Percentiles rank a stretch among this genome's conserved stretches.
Conservation (phyloP, 1,140 invertebrate genomes). For the Hydropsyche tenuis region DNA sequence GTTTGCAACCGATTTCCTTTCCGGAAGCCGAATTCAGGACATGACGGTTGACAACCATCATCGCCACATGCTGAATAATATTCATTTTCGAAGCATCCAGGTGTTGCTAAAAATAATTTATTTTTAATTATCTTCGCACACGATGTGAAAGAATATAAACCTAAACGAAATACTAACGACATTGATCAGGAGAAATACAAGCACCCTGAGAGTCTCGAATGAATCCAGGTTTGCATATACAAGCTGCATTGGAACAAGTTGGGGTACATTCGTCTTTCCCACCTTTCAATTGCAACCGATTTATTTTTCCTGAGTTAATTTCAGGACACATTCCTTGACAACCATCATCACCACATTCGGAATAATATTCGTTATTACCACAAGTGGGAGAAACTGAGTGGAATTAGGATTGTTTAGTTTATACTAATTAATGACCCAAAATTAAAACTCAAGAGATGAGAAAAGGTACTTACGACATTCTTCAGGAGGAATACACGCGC, state of each 20-base stretch:
- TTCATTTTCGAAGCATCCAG: neutral
- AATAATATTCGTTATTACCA: neutral
- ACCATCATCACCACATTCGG: neutral
- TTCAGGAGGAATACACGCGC: neutral
- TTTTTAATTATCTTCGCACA: neutral
- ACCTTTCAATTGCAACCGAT: neutral
- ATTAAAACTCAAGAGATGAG: neutral
- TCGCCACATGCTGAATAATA: neutral
- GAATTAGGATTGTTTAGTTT: too few relatives aligned
- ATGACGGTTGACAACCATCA: neutral
- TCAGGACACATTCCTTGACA: slow-evolving; percentile 1
- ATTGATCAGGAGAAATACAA: neutral
- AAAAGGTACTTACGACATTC: neutral
- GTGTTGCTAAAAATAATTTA: neutral
- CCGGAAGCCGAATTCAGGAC: neutral
- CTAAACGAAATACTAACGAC: neutral
- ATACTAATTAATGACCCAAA: neutral
- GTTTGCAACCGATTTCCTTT: too few relatives aligned
- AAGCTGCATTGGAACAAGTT: too few relatives aligned
- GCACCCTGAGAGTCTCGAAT: neutral
- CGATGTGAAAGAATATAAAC: neutral
- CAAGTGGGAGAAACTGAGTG: too few relatives aligned
- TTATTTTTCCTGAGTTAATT: slow-evolving; percentile 29
- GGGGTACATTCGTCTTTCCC: slow-evolving; percentile 16
- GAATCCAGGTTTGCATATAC: slow-evolving; percentile 7